These are phyloP conservation scores for Mesocentrotus franciscanus DNA, from an alignment of 53 echinoderm and acorn worm species.

Conservation along the genomic window DNA sequence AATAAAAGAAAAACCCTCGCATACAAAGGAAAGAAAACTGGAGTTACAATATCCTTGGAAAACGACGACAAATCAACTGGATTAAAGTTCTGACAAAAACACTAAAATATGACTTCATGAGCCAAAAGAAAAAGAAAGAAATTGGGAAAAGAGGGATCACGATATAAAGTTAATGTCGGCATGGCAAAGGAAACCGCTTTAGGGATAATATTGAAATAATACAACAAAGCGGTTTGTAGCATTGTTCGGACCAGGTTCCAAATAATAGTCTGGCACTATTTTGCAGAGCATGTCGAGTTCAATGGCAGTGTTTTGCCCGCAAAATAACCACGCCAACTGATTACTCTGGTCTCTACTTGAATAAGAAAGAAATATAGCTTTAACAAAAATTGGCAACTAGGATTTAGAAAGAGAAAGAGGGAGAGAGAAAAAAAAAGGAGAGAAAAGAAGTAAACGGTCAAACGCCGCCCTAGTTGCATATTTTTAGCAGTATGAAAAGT, in stretches of 20 bases:
- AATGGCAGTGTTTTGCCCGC: constrained; percentile 49
- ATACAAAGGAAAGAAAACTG: constrained; percentile 37
- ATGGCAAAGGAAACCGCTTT: constrained; percentile 5
- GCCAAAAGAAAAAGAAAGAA: constrained; percentile 4
- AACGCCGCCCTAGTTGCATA: constrained; percentile 31
- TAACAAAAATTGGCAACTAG: background rate
- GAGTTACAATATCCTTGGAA: constrained; percentile 52
- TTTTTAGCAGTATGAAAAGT: background rate
- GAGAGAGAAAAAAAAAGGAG: background rate
- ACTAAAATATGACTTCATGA: constrained; percentile 57
- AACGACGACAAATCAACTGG: constrained; percentile 45
- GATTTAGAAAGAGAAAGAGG: background rate
- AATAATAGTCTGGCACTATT: constrained; percentile 53
- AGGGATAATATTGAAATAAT: constrained; percentile 55
- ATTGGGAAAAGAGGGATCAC: background rate
- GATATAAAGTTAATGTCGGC: constrained; percentile 46
- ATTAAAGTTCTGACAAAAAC: constrained; percentile 60
- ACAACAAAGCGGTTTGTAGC: constrained; percentile 51
- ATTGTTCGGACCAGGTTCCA: constrained; percentile 47
- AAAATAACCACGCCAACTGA: constrained; percentile 49
- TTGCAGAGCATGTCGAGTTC: constrained; percentile 41
- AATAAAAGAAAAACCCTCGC: constrained; percentile 21
- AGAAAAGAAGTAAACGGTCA: background rate
- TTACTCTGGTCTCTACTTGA: constrained; percentile 8
- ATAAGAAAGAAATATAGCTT: background rate